These are phyloP conservation scores for Deilephila elpenor DNA, from an alignment of 2,888 invertebrate genomes.

Conservation along the genomic window DNA sequence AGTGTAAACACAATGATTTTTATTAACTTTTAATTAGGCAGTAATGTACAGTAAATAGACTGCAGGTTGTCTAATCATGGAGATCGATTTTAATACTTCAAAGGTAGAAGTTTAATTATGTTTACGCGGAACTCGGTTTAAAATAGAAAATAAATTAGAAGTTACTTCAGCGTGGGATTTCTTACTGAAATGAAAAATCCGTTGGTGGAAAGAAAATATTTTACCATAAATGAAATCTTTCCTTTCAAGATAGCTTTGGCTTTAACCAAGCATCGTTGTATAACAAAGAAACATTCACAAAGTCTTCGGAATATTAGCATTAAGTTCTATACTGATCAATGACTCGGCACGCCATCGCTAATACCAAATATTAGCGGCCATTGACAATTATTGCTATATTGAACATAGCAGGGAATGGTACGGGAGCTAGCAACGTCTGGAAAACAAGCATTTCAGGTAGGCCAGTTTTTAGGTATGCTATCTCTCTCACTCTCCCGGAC, in stretches of 20 bases:
- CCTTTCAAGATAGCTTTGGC: not conserved
- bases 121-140: constrained; percentile 6
- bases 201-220: not conserved
- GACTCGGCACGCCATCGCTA: not conserved
- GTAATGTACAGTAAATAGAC: not conserved
- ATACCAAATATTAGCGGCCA: constrained; percentile 4
- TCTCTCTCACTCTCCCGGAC: too few relatives aligned
- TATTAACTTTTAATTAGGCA: too few relatives aligned
- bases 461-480: too few relatives aligned
- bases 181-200: not conserved
- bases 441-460: too few relatives aligned
- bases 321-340: not conserved
- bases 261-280: not conserved
- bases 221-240: not conserved
- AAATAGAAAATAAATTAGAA: constrained; percentile 6
- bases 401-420: not conserved
- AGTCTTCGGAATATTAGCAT: not conserved
- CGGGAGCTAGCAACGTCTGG: too few relatives aligned
- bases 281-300: constrained; percentile 8
- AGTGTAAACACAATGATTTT: too few relatives aligned
- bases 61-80: not conserved
- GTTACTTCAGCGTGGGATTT: constrained; percentile 6
- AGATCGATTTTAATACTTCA: not conserved
- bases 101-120: constrained; percentile 3
- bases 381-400: constrained; percentile 10